Evolutionary conservation across 2,113 vertebrate species (phyloP).

Genomic region (Amblyornis subalaris): DNA sequence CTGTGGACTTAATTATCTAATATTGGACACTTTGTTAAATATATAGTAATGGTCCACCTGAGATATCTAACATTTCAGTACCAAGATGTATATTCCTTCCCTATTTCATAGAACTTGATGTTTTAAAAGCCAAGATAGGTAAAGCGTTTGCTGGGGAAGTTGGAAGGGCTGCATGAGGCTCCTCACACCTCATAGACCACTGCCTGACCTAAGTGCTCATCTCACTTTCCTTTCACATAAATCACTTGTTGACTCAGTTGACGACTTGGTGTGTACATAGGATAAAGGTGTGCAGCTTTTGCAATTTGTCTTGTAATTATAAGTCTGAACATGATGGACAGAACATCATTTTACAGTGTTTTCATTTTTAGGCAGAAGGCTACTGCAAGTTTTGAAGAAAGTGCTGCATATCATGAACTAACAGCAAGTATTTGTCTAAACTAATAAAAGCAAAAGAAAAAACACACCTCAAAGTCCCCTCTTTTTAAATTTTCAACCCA

Average conservation of each 20-base stretch:
- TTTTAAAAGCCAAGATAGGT: neutral
- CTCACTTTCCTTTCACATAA: neutral
- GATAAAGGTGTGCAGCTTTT: neutral
- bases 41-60: neutral
- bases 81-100: neutral
- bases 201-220: neutral
- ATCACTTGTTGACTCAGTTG: neutral
- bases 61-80: neutral
- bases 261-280: neutral
- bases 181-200: no score
- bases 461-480: neutral
- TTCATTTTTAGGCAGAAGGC: neutral
- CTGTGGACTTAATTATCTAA: neutral
- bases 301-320: neutral
- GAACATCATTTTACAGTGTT: neutral
- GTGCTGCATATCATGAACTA: neutral
- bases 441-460: neutral
- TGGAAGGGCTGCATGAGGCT: neutral
- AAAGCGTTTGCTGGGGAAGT: neutral
- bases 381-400: neutral
- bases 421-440: neutral
- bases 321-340: neutral
- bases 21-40: neutral
- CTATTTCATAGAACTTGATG: neutral
- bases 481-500: neutral